These are phyloP conservation scores for Xenus cinereus DNA, from an alignment of 2,113 vertebrate genomes.

Conservation along the genomic window DNA sequence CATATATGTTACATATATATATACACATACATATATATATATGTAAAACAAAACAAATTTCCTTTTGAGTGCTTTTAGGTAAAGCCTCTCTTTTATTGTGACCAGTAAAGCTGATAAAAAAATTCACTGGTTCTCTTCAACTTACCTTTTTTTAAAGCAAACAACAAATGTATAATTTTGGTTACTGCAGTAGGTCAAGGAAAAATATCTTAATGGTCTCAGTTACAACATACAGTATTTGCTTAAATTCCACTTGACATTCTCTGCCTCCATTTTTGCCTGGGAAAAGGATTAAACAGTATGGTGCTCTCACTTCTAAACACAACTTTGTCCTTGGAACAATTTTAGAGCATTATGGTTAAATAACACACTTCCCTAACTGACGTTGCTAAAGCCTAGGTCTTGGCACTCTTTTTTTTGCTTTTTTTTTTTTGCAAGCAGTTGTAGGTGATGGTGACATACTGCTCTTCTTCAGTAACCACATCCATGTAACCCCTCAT, in stretches of 20 bases:
- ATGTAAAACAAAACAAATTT: background rate
- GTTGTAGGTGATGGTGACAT: background rate
- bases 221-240: background rate
- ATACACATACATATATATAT: background rate
- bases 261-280: background rate
- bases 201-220: background rate
- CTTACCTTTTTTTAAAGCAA: background rate
- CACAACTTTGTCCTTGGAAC: background rate
- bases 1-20: background rate
- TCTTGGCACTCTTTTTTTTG: background rate
- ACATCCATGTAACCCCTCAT: background rate
- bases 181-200: background rate
- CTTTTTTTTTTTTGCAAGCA: background rate
- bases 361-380: background rate
- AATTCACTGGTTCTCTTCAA: background rate
- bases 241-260: background rate
- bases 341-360: background rate
- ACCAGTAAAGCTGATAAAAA: background rate
- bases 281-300: background rate
- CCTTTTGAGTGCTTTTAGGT: background rate
- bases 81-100: background rate
- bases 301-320: background rate
- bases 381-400: background rate
- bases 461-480: background rate
- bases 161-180: background rate